A percentile compares a stretch with the other conserved stretches of the same genome.
Conservation (phyloP, 2,888 invertebrate genomes). For the Sarcophaga carnaria region DNA sequence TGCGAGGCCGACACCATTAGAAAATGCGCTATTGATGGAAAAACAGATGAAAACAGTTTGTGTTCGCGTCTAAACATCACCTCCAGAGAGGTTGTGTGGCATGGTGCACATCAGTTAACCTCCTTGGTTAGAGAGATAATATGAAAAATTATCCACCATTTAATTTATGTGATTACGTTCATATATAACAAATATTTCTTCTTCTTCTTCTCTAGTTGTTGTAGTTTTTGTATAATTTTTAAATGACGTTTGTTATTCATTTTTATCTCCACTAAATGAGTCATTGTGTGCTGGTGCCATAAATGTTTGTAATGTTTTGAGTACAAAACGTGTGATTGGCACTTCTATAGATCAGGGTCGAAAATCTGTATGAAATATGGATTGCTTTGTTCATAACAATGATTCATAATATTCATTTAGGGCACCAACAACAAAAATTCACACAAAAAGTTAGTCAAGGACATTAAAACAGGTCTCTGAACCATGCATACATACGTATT, state of each 20-base stretch:
- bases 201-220: background rate
- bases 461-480: constrained; percentile 12
- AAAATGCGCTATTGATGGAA: constrained; percentile 38
- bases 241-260: background rate
- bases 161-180: constrained; percentile 47
- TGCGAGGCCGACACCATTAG: constrained; percentile 42
- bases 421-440: background rate
- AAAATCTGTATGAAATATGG: background rate
- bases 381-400: constrained; percentile 7
- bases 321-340: constrained; percentile 42
- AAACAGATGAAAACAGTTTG: constrained; percentile 51
- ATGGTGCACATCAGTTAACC: constrained; percentile 40
- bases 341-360: constrained; percentile 44
- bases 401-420: constrained; percentile 27
- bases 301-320: constrained; percentile 7
- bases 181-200: background rate
- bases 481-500: background rate
- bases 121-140: constrained; percentile 29
- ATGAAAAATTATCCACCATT: constrained; percentile 50
- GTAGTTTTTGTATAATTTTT: background rate
- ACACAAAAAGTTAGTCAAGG: background rate
- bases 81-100: constrained; percentile 41
- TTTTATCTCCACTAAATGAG: constrained; percentile 33
- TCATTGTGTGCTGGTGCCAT: constrained; percentile 21
- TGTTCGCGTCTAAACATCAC: constrained; percentile 30